These are phyloP conservation scores for Myotis davidii DNA, from an alignment of 2,113 vertebrate genomes.

Conservation along the genomic window DNA sequence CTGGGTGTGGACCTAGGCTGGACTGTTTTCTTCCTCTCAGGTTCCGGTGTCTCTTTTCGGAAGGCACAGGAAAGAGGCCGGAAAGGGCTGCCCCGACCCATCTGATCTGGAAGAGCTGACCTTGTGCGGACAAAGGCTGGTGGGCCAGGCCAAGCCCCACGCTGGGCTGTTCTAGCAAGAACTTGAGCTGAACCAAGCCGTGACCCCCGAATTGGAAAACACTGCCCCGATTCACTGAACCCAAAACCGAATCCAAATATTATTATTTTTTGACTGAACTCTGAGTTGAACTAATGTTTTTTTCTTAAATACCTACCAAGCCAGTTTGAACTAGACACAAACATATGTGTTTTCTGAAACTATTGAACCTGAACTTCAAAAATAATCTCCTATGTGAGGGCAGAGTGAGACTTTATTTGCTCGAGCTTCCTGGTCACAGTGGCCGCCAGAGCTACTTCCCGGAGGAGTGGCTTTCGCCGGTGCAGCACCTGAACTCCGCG, in stretches of 20 bases:
- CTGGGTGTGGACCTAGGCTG: not conserved
- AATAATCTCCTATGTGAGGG: slow-evolving; percentile 62
- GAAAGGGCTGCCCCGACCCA: not conserved
- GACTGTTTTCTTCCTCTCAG: not conserved
- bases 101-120: not conserved
- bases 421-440: slow-evolving; percentile 13
- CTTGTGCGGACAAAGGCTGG: not conserved
- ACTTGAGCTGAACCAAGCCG: slow-evolving; percentile 71
- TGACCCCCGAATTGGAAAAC: slow-evolving; percentile 67
- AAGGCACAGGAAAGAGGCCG: slow-evolving; percentile 1
- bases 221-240: slow-evolving; percentile 66
- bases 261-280: slow-evolving; percentile 75
- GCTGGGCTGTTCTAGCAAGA: slow-evolving; percentile 60
- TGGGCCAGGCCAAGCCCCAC: not conserved
- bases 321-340: slow-evolving; percentile 76
- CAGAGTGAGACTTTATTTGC: slow-evolving; percentile 59
- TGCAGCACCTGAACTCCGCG: not conserved
- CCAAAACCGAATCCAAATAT: slow-evolving; percentile 76
- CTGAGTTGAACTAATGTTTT: slow-evolving; percentile 74
- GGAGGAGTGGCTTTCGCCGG: not conserved
- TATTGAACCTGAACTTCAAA: slow-evolving; percentile 74
- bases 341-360: slow-evolving; percentile 78
- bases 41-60: slow-evolving; percentile 20
- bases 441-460: not conserved
- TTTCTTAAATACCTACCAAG: slow-evolving; percentile 69